phyloP scores from a whole-genome alignment of 2,797 vertebrate genomes.

The Enteromius afrohamiltoni region DNA sequence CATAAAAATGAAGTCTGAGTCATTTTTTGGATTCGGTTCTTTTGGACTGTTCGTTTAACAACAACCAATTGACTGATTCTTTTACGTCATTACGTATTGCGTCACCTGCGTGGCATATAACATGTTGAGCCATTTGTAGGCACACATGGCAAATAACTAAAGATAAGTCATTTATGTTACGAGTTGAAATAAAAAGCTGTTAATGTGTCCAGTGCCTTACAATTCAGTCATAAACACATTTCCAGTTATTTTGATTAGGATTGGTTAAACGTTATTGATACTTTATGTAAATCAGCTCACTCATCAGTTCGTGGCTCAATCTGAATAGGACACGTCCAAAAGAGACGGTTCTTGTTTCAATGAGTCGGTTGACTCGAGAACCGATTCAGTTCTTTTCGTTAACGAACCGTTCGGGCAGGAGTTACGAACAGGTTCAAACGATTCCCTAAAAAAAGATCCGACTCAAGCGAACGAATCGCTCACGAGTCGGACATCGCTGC shows the following conservation, averaged over 20 bases:
- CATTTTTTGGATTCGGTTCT: slow-evolving; percentile 12
- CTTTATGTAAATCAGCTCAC: neutral
- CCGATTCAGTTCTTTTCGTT: neutral
- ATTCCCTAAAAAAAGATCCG: slow-evolving; percentile 14
- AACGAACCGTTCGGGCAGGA: neutral
- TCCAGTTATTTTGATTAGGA: neutral
- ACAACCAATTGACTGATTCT: neutral
- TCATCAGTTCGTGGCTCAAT: neutral
- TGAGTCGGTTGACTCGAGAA: slow-evolving; percentile 12
- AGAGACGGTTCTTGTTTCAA: neutral
- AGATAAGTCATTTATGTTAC: neutral
- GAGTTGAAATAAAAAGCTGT: neutral
- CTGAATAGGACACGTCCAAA: neutral
- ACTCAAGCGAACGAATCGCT: slow-evolving; percentile 33
- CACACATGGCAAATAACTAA: too few relatives aligned
- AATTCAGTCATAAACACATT: neutral
- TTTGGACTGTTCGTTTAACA: neutral
- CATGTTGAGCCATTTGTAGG: neutral
- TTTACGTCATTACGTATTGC: slow-evolving; percentile 9
- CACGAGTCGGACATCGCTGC: slow-evolving; percentile 51
- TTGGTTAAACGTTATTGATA: neutral
- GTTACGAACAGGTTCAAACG: slow-evolving; percentile 16
- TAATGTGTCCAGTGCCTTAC: neutral
- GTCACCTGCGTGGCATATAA: slow-evolving; percentile 26
- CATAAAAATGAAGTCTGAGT: neutral